Evolutionary conservation across 2,797 vertebrate species (phyloP).

Genomic region (Columba guinea): DNA sequence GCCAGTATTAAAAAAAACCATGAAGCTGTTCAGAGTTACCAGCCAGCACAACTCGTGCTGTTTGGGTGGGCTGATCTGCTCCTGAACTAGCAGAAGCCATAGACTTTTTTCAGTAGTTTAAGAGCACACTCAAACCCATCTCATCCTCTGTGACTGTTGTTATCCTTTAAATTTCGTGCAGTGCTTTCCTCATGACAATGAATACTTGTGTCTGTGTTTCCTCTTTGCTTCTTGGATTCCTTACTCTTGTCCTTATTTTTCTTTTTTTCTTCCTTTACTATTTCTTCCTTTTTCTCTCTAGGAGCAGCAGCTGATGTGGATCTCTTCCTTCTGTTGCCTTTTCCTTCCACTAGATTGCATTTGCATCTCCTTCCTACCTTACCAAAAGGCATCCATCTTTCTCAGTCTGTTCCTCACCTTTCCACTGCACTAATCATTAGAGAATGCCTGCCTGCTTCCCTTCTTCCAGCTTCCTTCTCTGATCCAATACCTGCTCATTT

Average conservation of each 20-base stretch:
- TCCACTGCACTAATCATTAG: conserved; percentile 41
- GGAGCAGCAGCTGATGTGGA: conserved; percentile 34
- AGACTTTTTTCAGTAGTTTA: neutral
- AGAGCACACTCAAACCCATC: neutral
- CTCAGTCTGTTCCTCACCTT: conserved; percentile 24
- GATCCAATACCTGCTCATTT: conserved; percentile 24
- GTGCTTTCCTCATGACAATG: neutral
- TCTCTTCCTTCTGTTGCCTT: conserved; percentile 28
- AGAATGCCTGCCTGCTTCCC: conserved; percentile 23
- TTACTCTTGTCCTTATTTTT: neutral
- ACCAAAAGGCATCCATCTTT: neutral
- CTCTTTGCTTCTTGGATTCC: neutral
- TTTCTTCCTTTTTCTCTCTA: conserved; percentile 52
- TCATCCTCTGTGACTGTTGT: neutral
- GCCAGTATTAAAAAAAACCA: neutral
- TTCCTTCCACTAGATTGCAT: conserved; percentile 32
- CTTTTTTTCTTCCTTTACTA: conserved; percentile 20
- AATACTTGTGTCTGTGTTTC: neutral
- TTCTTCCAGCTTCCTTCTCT: conserved; percentile 47
- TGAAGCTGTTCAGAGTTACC: neutral
- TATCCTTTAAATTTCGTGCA: conserved; percentile 8
- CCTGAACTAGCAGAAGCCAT: neutral
- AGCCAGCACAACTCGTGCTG: neutral
- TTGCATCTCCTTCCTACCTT: neutral
- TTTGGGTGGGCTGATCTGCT: neutral